Evolutionary conservation across 64 coral and sea anemone species (phyloP), one percentile per base, ranked within the genome.

Genomic region (Porites lutea): DNA sequence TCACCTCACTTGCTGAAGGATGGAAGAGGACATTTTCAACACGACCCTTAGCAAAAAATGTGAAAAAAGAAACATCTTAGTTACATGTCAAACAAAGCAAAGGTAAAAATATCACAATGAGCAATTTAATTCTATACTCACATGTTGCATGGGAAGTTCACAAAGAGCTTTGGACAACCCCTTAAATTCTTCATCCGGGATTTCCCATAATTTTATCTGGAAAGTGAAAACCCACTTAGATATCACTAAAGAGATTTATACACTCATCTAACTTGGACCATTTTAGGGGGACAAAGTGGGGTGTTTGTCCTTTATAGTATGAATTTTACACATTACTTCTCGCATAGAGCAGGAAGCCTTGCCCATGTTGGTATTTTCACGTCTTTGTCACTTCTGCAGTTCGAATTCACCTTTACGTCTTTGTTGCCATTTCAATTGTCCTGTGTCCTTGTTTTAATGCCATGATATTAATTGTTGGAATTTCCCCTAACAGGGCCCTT

Each of bases 151-250:
- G 18, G 93, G 48, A 21, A 98, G 81, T 54, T 70, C 78, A 55
- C 49, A 75, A n/a, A 95, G 57, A 48, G 96, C 82, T 70, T 72
- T 53, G 60, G 88, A 88, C 8, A 94, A 5, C 27, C 87, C 75
- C 18, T 74, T 86, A 79, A 86, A 65, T 54, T 87, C 90, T 83
- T 71, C 79, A 43, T 95, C 93, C 19, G 93, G 93, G 77, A 98
- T 86, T 88, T 93, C 46, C 96, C 96, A 98, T 6, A 98, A 50
- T 83, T 95, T 98, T n/a, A 95, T 89, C 96, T 98, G 52, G 4
- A 66, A 89, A 68, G 63, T n/a, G 43, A 70, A n/a, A 14, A 13
- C 13, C 4, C 18, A 65, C 4, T 18, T 13, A 65, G 18, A 14
- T 37, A 37, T 37, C 27, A 37, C 27, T 37, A 37, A 65, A 65